Evolutionary conservation across 1,140 invertebrate species (phyloP).

Genomic region (Andricus grossulariae): DNA sequence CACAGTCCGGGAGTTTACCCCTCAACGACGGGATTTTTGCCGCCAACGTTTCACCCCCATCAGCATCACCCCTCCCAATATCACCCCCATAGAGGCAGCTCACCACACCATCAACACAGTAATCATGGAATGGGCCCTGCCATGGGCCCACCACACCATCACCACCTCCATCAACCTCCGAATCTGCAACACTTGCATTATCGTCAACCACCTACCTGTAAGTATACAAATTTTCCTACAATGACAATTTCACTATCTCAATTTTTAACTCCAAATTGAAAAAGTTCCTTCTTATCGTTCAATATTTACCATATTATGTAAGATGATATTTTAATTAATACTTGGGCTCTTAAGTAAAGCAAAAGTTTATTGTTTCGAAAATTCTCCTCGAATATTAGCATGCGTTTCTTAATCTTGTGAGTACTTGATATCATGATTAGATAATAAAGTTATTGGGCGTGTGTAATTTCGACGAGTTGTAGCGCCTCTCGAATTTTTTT

Average conservation of each 20-base stretch:
- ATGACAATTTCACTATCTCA: not conserved
- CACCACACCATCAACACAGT: slow-evolving; percentile 71
- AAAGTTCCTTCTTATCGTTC: too few relatives aligned
- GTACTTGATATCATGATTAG: slow-evolving; percentile 13
- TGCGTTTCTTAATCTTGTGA: slow-evolving; percentile 23
- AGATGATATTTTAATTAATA: too few relatives aligned
- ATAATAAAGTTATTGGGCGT: slow-evolving; percentile 7
- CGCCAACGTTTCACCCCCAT: slow-evolving; percentile 71
- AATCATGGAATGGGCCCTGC: slow-evolving; percentile 67
- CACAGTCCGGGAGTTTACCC: slow-evolving; percentile 75
- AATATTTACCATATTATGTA: too few relatives aligned
- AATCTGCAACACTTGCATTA: slow-evolving; percentile 73
- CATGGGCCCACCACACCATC: slow-evolving; percentile 73
- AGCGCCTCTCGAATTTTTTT: not conserved
- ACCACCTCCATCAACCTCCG: slow-evolving; percentile 72
- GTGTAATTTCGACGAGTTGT: not conserved
- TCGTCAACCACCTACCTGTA: slow-evolving; percentile 71
- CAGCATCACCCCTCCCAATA: slow-evolving; percentile 71
- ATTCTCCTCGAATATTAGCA: not conserved
- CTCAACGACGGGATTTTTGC: slow-evolving; percentile 66
- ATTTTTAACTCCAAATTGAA: not conserved
- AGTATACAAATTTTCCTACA: slow-evolving; percentile 55
- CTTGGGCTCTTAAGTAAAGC: too few relatives aligned
- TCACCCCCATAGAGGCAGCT: slow-evolving; percentile 71
- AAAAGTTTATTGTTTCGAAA: too few relatives aligned